Conservation (phyloP, 2,888 invertebrate species). For the Hyposoter didymator region DNA sequence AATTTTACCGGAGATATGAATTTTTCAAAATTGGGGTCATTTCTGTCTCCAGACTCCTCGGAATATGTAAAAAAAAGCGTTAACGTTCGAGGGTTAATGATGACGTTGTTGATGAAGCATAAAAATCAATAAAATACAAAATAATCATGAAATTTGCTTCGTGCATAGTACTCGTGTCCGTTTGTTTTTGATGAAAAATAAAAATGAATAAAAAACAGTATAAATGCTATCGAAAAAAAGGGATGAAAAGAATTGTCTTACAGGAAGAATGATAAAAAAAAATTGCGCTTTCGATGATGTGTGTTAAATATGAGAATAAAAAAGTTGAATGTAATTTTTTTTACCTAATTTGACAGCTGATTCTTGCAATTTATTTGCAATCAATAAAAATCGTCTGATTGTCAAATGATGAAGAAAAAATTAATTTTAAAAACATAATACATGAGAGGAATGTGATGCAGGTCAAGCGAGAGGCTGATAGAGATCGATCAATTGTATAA, state of each 20-base stretch:
- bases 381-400: not conserved
- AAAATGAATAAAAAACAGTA: not conserved
- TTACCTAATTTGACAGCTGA: not conserved
- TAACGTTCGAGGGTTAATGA: not conserved
- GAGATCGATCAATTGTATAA: slow-evolving; percentile 60
- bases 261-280: not conserved
- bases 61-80: too few species aligned
- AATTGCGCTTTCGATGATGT: not conserved
- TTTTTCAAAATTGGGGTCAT: too few species aligned
- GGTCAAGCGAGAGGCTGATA: not conserved
- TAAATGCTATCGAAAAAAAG: not conserved
- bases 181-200: slow-evolving; percentile 4
- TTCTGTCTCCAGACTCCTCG: too few species aligned
- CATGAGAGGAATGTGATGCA: not conserved
- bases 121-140: slow-evolving; percentile 12
- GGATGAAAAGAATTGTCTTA: not conserved
- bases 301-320: slow-evolving; percentile 7
- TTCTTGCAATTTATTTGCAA: not conserved
- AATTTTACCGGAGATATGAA: too few species aligned
- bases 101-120: slow-evolving; percentile 45
- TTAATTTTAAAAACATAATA: not conserved
- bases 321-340: not conserved
- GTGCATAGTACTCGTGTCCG: slow-evolving; percentile 20
- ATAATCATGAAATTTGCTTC: slow-evolving; percentile 14
- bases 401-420: not conserved